Conservation (phyloP, 2,888 invertebrate genomes). For the Microplitis manilae region DNA sequence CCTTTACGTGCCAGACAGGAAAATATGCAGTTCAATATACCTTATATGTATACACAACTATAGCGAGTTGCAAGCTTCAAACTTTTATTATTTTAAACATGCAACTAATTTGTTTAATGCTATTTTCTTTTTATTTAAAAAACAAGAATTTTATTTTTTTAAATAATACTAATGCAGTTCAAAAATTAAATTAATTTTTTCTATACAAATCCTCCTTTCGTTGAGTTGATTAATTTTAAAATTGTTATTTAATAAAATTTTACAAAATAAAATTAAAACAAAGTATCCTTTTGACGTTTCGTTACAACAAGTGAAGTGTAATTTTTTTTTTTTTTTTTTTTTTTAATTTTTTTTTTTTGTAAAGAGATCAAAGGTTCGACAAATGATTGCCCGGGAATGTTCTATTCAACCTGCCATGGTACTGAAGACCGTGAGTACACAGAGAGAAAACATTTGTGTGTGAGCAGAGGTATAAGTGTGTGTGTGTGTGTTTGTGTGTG, state of each 20-base stretch:
- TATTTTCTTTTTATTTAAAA: background rate
- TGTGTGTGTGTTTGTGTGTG: slow-evolving; percentile 20
- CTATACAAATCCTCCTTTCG: background rate
- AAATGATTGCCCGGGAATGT: slow-evolving; percentile 31
- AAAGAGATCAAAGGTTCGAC: slow-evolving; percentile 36
- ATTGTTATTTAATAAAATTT: background rate
- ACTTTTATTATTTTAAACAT: background rate
- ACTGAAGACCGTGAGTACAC: slow-evolving; percentile 2
- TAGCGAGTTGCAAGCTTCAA: background rate
- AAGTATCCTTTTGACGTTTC: background rate
- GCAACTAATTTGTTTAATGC: slow-evolving; percentile 4
- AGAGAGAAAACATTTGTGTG: background rate
- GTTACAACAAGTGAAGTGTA: background rate
- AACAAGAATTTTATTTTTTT: background rate
- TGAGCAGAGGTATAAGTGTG: too few species aligned
- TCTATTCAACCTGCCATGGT: slow-evolving; percentile 33
- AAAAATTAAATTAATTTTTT: background rate
- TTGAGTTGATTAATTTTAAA: background rate
- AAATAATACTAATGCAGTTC: background rate
- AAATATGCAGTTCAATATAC: background rate
- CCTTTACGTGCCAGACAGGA: slow-evolving; percentile 3
- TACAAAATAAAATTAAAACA: background rate
- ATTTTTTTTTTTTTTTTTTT: background rate
- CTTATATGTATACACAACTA: background rate
- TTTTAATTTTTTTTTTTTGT: background rate